Conservation (phyloP, 2,888 invertebrate species). For the Drosophila pseudotalamancana region DNA sequence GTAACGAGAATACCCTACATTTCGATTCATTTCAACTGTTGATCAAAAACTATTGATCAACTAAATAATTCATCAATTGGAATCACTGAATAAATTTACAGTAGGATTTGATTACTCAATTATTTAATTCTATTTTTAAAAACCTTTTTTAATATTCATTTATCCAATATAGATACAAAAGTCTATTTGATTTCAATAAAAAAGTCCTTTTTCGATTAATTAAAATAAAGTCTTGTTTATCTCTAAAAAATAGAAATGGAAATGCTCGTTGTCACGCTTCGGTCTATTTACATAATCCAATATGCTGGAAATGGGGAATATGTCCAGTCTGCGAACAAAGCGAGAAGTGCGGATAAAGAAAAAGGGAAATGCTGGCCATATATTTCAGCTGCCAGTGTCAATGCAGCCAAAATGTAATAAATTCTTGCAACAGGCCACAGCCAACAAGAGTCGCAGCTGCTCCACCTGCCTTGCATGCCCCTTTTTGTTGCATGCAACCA, state of each 20-base stretch:
- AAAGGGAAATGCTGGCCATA: conserved; percentile 46
- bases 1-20: too few species aligned
- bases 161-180: too few species aligned
- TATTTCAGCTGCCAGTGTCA: conserved; percentile 68
- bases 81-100: too few species aligned
- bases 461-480: background rate
- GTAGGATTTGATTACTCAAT: too few species aligned
- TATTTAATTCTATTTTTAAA: too few species aligned
- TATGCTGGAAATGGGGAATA: conserved; percentile 5
- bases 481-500: conserved; percentile 19
- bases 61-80: too few species aligned
- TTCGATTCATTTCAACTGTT: too few species aligned
- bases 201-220: background rate
- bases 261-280: conserved; percentile 10
- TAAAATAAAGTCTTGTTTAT: background rate
- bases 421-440: conserved; percentile 50
- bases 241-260: conserved; percentile 1
- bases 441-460: conserved; percentile 18
- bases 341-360: conserved; percentile 20
- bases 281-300: conserved; percentile 36
- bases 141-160: too few species aligned
- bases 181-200: too few species aligned
- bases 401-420: conserved; percentile 70
- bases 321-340: background rate
- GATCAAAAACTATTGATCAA: too few species aligned